Percentiles rank a stretch among this genome's conserved stretches.
Conservation (phyloP, 2,113 vertebrate genomes). For the Entomyzon cyanotis region DNA sequence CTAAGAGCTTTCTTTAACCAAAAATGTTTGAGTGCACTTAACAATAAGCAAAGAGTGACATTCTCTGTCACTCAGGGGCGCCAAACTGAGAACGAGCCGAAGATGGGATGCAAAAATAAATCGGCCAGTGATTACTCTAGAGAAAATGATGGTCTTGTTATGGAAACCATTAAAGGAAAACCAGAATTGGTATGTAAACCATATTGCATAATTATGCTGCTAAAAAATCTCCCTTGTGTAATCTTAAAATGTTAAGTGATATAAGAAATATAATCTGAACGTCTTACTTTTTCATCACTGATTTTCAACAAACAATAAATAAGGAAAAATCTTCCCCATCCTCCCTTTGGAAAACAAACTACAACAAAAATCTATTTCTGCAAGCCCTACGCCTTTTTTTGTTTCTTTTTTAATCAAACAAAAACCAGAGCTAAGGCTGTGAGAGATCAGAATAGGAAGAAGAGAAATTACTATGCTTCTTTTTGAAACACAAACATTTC, state of each 20-base stretch:
- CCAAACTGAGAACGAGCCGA: constrained; percentile 43
- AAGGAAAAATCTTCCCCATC: not conserved
- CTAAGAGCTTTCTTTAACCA: not conserved
- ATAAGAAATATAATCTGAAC: not conserved
- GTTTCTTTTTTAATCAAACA: not conserved
- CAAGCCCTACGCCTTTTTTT: not conserved
- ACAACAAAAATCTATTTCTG: constrained; percentile 16
- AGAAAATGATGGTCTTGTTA: constrained; percentile 64
- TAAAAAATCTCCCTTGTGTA: not conserved
- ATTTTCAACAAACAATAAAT: not conserved
- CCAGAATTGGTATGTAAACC: constrained; percentile 51
- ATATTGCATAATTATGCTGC: not conserved
- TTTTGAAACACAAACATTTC: not conserved
- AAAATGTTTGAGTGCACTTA: not conserved
- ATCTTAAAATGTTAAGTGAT: not conserved
- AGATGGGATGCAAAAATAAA: constrained; percentile 54
- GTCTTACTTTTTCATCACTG: not conserved
- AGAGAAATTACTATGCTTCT: constrained; percentile 13
- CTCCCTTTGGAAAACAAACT: not conserved
- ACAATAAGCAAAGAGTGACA: constrained; percentile 32
- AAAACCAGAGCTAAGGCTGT: not conserved
- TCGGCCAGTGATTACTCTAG: constrained; percentile 46
- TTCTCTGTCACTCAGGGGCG: constrained; percentile 58
- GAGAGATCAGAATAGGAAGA: not conserved
- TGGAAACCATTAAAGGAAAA: constrained; percentile 65